Percentiles rank a stretch among this genome's conserved stretches.
Conservation (phyloP, 2,888 invertebrate species). For the Sialis lutaria region DNA sequence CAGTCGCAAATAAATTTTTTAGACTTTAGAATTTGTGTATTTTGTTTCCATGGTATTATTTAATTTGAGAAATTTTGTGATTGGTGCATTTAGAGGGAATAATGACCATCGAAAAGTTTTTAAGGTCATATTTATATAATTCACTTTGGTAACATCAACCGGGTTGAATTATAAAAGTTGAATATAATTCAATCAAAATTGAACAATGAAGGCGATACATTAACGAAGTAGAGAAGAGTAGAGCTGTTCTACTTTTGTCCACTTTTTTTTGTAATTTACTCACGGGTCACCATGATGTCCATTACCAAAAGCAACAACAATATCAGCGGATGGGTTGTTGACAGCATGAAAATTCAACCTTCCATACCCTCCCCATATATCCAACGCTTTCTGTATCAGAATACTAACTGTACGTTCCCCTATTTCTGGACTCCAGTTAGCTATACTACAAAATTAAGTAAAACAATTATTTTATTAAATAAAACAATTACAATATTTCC, state of each 20-base stretch:
- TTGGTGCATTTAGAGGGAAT: too few species aligned
- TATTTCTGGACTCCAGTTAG: constrained; percentile 49
- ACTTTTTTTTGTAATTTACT: constrained; percentile 11
- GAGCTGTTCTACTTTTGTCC: background rate
- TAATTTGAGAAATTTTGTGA: too few species aligned
- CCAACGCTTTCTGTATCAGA: constrained; percentile 41
- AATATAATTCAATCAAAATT: background rate
- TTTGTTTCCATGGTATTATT: too few species aligned
- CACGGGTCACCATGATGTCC: constrained; percentile 54
- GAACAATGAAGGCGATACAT: background rate
- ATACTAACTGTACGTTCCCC: constrained; percentile 32
- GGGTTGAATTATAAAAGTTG: too few species aligned
- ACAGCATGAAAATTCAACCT: constrained; percentile 35
- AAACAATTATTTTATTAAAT: background rate
- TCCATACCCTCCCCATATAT: constrained; percentile 51
- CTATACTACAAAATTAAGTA: constrained; percentile 30
- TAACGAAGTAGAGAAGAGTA: background rate
- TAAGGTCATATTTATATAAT: too few species aligned
- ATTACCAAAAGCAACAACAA: constrained; percentile 52
- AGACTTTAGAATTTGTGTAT: too few species aligned
- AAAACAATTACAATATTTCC: background rate
- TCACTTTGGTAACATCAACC: too few species aligned
- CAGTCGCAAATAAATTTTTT: too few species aligned
- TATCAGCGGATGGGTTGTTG: constrained; percentile 43
- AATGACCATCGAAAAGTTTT: too few species aligned